Evolutionary conservation across 2,113 vertebrate species (phyloP).

Genomic region (Rhizomys pruinosus): DNA sequence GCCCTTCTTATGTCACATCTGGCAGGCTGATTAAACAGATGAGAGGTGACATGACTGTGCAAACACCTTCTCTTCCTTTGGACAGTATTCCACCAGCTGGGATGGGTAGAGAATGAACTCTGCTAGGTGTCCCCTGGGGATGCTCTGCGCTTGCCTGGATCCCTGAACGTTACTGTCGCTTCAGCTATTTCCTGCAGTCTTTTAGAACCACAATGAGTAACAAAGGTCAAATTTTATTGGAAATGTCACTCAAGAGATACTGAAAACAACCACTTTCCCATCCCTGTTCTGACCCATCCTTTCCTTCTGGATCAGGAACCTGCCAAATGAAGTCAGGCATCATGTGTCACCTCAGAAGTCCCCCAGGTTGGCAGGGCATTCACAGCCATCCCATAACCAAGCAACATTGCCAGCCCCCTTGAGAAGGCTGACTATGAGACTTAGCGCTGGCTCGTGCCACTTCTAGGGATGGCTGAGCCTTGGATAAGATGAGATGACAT

Average conservation of each 20-base stretch:
- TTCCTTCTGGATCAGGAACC: not conserved
- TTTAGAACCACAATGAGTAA: not conserved
- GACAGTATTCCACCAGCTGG: not conserved
- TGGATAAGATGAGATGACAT: not conserved
- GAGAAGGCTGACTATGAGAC: not conserved
- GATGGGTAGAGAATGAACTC: not conserved
- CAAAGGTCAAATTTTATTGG: conserved; percentile 21
- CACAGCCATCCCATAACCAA: not conserved
- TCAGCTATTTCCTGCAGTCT: conserved; percentile 17
- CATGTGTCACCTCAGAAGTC: not conserved
- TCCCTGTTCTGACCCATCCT: not conserved
- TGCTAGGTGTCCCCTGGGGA: not conserved
- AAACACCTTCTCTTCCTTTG: not conserved
- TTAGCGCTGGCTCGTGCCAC: not conserved
- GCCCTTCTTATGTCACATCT: not conserved
- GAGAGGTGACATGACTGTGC: not conserved
- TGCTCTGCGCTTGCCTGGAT: not conserved
- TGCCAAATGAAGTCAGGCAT: not conserved
- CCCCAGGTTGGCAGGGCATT: too few species aligned
- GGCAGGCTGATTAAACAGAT: not conserved
- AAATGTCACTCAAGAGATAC: not conserved
- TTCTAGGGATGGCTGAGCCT: not conserved
- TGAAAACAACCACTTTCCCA: not conserved
- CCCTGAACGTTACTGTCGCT: not conserved
- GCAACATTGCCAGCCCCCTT: not conserved